Evolutionary conservation across 1,140 invertebrate species (phyloP).

Genomic region (Diachasma alloeum): DNA sequence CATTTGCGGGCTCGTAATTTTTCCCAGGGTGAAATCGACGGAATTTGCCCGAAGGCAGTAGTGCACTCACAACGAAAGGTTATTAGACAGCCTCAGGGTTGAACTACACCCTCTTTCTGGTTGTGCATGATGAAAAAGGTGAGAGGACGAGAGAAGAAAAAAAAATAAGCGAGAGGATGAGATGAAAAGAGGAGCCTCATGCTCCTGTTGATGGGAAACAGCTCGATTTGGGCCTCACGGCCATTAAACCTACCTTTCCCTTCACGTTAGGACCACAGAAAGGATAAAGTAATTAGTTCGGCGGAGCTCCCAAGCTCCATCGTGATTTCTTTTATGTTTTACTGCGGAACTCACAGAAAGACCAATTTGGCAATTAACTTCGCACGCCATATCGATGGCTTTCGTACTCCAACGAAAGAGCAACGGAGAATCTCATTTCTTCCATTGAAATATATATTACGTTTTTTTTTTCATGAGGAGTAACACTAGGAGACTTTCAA

Average conservation of each 20-base stretch:
- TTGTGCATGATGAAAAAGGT: constrained; percentile 8
- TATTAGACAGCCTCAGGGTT: constrained; percentile 27
- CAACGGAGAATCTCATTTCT: not conserved
- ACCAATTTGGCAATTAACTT: constrained; percentile 52
- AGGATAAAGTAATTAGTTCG: constrained; percentile 56
- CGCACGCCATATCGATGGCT: constrained; percentile 29
- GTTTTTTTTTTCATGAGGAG: not conserved
- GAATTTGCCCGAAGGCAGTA: constrained; percentile 22
- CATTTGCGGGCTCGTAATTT: constrained; percentile 55
- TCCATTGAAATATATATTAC: not conserved
- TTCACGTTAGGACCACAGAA: constrained; percentile 26
- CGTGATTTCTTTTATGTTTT: constrained; percentile 27
- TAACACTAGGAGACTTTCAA: constrained; percentile 14
- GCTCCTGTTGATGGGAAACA: constrained; percentile 27
- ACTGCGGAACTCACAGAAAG: not conserved
- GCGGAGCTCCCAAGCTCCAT: constrained; percentile 31
- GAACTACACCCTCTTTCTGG: not conserved
- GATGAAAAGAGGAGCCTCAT: not conserved
- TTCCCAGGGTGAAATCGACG: constrained; percentile 38
- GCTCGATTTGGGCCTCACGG: constrained; percentile 35
- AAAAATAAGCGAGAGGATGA: not conserved
- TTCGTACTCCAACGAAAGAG: not conserved
- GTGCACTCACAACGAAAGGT: constrained; percentile 12
- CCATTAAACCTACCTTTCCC: constrained; percentile 37
- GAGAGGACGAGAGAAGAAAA: not conserved